Conservation (phyloP, 2,888 invertebrate species). For the Folsomia manolachei region DNA sequence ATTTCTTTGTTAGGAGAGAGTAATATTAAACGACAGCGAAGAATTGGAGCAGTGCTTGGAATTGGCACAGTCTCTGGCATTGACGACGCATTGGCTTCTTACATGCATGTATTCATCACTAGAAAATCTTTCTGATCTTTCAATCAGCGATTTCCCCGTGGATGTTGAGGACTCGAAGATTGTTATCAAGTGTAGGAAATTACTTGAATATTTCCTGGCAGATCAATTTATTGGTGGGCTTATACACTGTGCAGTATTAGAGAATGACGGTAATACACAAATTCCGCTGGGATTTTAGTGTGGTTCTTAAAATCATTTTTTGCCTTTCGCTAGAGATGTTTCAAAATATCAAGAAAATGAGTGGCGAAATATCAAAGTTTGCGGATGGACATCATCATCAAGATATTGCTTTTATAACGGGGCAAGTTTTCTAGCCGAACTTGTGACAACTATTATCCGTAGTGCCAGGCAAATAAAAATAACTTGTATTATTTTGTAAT, state of each 20-base stretch:
- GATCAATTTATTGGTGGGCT: constrained; percentile 37
- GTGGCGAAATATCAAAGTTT: constrained; percentile 65
- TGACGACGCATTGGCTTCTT: constrained; percentile 75
- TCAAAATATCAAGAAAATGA: constrained; percentile 70
- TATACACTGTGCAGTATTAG: constrained; percentile 42
- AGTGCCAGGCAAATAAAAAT: too few species aligned
- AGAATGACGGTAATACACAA: constrained; percentile 37
- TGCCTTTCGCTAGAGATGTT: constrained; percentile 58
- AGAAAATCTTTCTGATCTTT: constrained; percentile 45
- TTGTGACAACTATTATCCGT: too few species aligned
- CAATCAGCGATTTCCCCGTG: constrained; percentile 39
- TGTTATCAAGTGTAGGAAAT: constrained; percentile 42
- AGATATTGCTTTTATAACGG: constrained; percentile 41
- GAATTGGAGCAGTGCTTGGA: constrained; percentile 72
- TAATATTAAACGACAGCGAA: constrained; percentile 54
- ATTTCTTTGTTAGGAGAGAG: constrained; percentile 55
- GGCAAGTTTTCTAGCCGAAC: constrained; percentile 32
- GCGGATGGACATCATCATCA: constrained; percentile 41
- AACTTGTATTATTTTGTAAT: constrained; percentile 17
- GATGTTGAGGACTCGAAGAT: constrained; percentile 48
- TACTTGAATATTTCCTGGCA: constrained; percentile 38
- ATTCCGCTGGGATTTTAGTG: too few species aligned
- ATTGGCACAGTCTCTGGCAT: constrained; percentile 73
- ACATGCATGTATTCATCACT: constrained; percentile 60
- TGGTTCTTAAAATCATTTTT: constrained; percentile 5